Conservation (phyloP, 2,113 vertebrate genomes). For the Anarrhichthys ocellatus region DNA sequence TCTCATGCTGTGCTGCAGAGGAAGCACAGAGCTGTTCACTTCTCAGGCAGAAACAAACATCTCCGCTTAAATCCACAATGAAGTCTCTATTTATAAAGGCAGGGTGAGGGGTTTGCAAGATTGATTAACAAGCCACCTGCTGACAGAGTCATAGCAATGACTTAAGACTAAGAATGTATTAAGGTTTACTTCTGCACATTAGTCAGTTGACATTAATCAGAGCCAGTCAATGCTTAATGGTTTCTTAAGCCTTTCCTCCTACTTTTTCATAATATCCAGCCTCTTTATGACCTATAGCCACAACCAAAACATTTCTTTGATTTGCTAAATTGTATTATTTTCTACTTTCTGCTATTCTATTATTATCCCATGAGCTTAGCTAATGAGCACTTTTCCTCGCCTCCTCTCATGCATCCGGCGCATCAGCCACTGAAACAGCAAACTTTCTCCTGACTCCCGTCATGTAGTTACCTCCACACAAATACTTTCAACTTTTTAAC, state of each 20-base stretch:
- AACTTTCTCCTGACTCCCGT: not conserved
- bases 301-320: not conserved
- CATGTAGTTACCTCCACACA: not conserved
- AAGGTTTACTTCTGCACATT: not conserved
- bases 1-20: constrained; percentile 50
- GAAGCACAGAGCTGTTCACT: constrained; percentile 29
- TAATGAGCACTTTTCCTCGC: not conserved
- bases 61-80: constrained; percentile 14
- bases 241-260: not conserved
- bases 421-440: not conserved
- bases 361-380: not conserved
- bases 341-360: not conserved
- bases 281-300: not conserved
- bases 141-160: constrained; percentile 13
- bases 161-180: constrained; percentile 2
- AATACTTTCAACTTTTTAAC: not conserved
- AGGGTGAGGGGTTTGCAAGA: constrained; percentile 19
- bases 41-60: constrained; percentile 33
- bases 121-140: constrained; percentile 40
- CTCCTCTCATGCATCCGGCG: not conserved
- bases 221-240: not conserved
- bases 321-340: not conserved
- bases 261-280: not conserved
- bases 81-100: constrained; percentile 19
- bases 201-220: not conserved